Base-by-base conservation (phyloP, 2,888 invertebrate genomes). In the Altica lythri region DNA sequence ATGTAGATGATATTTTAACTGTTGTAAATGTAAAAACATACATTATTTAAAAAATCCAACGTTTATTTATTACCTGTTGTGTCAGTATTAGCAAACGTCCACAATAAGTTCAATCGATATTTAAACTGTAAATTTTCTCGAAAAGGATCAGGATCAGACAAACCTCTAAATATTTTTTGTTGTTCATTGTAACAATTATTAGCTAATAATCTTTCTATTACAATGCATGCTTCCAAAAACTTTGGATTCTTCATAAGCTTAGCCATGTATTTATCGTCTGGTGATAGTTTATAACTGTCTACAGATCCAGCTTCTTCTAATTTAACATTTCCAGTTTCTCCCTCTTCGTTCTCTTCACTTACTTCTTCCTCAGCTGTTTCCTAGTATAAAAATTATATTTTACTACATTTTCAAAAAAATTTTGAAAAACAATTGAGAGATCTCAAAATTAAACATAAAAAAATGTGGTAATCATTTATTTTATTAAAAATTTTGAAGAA, bases 131-230 rank as follows among this genome's bases (percentile, higher is more conserved):
- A 80, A 57, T 85, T 80, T 49, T 83, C 75, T 16, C 85, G 80
- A 19, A 84, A 78, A 0, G 86, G 85, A 73, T 89, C 81, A 10
- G 63, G 65, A 54, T 78, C 74, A 1, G 78, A 69, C 58, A 90
- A 79, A 2, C 88, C 88, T 19, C 87, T 81, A 71, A 86, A 90
- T 30, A 80, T 79, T 65, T 88, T 86, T 68, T 90, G 90, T 48
- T 84, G 79, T n/a, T 77, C 75, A 29, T 82, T 80, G 68, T 79
- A 90, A 42, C 82, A 79, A 65, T 86, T 85, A 48, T 86, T 84
- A 0, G 89, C 85, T 14, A 91, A 75, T 22, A 90, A 82, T n/a
- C 90, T 80, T 71, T 89, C 86, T 37, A 85, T 83, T 13, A 89
- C 71, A 66, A 85, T 79, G 0, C 83, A 79, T 0, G 88, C 85